phyloP scores from a whole-genome alignment of 2,797 vertebrate species.

The Cygnus olor region DNA sequence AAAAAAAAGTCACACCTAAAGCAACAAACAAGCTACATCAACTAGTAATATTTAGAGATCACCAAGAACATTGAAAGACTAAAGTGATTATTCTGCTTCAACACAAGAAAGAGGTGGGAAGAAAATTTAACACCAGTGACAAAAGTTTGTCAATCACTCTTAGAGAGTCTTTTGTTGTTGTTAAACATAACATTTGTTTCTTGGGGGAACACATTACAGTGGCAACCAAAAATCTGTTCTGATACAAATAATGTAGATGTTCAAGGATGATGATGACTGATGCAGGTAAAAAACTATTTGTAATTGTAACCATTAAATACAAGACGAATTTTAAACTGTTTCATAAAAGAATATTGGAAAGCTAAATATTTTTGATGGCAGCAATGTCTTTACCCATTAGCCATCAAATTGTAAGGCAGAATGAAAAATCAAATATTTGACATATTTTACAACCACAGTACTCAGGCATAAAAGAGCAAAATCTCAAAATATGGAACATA shows the following conservation, averaged over 20 bases:
- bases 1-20: background rate
- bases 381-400: background rate
- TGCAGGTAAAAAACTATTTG: background rate
- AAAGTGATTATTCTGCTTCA: background rate
- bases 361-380: background rate
- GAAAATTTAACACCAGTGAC: background rate
- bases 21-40: background rate
- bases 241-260: background rate
- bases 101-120: background rate
- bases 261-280: background rate
- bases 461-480: background rate
- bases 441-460: background rate
- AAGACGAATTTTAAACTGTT: background rate
- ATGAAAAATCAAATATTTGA: background rate
- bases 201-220: background rate
- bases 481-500: background rate
- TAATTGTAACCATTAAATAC: background rate
- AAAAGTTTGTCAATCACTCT: background rate
- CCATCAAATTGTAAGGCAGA: background rate
- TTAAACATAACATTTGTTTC: background rate
- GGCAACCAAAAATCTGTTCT: background rate
- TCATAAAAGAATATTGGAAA: background rate
- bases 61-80: background rate
- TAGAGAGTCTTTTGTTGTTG: background rate
- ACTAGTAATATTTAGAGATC: background rate